phyloP scores from a whole-genome alignment of 2,113 vertebrate species.

The Myiozetetes cayanensis region DNA sequence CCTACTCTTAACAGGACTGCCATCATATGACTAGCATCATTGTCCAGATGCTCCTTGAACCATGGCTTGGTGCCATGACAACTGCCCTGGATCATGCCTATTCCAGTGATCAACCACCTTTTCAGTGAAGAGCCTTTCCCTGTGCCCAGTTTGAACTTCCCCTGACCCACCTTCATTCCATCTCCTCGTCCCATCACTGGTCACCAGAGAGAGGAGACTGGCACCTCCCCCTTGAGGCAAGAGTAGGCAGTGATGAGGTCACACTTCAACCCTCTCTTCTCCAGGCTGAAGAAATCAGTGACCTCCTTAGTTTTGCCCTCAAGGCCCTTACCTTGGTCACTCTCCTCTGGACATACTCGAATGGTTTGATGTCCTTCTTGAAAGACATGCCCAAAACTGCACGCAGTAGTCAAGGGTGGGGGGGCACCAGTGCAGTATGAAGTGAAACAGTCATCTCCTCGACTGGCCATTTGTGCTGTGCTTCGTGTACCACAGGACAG shows the following conservation, averaged over 20 bases:
- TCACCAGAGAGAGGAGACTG: background rate
- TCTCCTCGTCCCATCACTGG: background rate
- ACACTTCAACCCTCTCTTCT: background rate
- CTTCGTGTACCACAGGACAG: background rate
- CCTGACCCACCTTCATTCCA: background rate
- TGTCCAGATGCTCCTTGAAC: background rate
- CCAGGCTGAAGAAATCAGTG: background rate
- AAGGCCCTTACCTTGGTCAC: background rate
- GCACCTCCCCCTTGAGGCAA: background rate
- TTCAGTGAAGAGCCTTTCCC: background rate
- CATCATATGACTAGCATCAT: background rate
- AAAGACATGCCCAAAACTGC: background rate
- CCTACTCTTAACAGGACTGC: background rate
- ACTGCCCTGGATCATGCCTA: background rate
- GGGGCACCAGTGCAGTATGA: background rate
- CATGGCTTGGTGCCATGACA: background rate
- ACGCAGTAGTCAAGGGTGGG: background rate
- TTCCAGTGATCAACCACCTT: accelerated
- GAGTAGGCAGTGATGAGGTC: accelerated
- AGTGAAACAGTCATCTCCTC: background rate
- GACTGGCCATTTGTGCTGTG: background rate
- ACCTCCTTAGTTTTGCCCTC: background rate
- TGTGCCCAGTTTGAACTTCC: background rate
- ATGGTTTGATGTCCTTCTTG: background rate
- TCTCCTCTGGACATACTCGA: background rate